Percentiles rank a stretch among this genome's conserved stretches.
phyloP scores from a whole-genome alignment of 2,888 invertebrate genomes.

The Phrixothrix hirtus region DNA sequence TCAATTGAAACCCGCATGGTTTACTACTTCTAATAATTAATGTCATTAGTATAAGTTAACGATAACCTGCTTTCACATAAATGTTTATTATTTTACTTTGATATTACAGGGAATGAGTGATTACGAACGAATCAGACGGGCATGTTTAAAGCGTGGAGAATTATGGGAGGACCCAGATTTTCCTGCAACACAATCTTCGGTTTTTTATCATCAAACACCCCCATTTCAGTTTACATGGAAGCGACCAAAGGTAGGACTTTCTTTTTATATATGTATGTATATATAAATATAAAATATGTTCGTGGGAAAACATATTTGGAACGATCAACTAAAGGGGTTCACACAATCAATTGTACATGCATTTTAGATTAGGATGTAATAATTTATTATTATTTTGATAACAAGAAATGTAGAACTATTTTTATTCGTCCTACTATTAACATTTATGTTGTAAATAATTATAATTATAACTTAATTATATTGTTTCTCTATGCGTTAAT shows the following conservation, averaged over 20 bases:
- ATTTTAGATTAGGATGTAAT: not conserved
- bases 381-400: no score
- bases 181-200: slow-evolving; percentile 84
- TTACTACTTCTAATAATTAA: not conserved
- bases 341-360: not conserved
- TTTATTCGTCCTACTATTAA: no score
- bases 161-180: slow-evolving; percentile 93
- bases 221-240: slow-evolving; percentile 92
- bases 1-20: not conserved
- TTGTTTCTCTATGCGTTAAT: no score
- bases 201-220: slow-evolving; percentile 93
- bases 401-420: no score
- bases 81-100: not conserved
- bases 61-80: no score
- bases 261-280: not conserved
- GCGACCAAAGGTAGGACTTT: slow-evolving; percentile 72
- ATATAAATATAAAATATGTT: not conserved
- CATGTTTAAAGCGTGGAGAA: slow-evolving; percentile 77
- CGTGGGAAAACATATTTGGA: not conserved
- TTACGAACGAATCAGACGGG: slow-evolving; percentile 81
- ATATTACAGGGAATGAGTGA: slow-evolving; percentile 67
- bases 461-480: no score
- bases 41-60: not conserved
- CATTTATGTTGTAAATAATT: no score
- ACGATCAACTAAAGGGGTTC: not conserved